These are phyloP conservation scores for Drosophila arawakana DNA, from an alignment of 1,140 invertebrate species.

Conservation along the genomic window DNA sequence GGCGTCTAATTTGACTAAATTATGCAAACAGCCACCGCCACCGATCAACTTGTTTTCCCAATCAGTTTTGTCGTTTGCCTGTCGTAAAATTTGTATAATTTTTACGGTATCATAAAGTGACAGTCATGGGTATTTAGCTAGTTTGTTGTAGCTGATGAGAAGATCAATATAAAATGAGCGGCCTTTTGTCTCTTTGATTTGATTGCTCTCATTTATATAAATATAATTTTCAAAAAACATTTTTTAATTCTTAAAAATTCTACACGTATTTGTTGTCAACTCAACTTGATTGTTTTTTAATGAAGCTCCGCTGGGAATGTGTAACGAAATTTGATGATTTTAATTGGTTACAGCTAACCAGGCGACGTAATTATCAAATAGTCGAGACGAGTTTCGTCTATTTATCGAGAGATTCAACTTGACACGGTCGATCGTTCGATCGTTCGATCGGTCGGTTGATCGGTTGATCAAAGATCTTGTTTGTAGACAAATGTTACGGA, in stretches of 20 bases:
- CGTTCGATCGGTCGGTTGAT: constrained; percentile 4
- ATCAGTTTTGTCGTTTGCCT: constrained; percentile 76
- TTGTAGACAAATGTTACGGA: constrained; percentile 21
- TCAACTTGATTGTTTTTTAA: constrained; percentile 74
- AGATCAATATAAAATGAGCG: constrained; percentile 7
- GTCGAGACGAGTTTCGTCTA: constrained; percentile 4
- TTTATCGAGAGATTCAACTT: constrained; percentile 29
- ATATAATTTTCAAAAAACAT: constrained; percentile 39
- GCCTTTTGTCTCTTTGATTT: constrained; percentile 70
- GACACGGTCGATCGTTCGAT: constrained; percentile 15
- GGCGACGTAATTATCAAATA: constrained; percentile 64
- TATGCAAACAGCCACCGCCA: constrained; percentile 69
- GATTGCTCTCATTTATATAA: constrained; percentile 71
- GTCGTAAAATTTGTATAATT: constrained; percentile 83
- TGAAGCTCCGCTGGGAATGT: constrained; percentile 64
- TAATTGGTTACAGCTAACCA: constrained; percentile 73
- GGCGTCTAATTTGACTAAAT: constrained; percentile 78
- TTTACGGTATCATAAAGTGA: constrained; percentile 76
- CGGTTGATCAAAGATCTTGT: constrained; percentile 25
- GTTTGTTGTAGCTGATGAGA: constrained; percentile 32
- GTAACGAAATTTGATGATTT: constrained; percentile 77
- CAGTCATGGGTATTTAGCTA: constrained; percentile 73
- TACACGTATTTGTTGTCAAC: constrained; percentile 1
- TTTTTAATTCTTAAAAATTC: constrained; percentile 19
- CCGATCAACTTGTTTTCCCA: constrained; percentile 75